Evolutionary conservation across 2,113 vertebrate genomes (phyloP).

Genomic region (Lota lota): DNA sequence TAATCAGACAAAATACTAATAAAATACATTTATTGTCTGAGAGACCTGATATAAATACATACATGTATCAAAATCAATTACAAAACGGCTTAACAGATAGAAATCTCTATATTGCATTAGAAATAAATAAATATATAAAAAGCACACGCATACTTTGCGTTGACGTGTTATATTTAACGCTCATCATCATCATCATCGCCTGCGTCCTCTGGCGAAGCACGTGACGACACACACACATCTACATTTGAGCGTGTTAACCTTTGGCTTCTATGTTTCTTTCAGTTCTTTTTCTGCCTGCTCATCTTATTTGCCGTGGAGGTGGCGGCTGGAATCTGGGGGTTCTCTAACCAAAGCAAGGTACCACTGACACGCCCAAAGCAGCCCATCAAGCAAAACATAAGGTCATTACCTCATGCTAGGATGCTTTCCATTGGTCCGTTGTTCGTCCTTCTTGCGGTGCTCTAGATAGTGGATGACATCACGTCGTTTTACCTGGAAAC

Average conservation of each 20-base stretch:
- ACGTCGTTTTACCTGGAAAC: constrained; percentile 80
- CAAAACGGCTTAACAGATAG: too few relatives aligned
- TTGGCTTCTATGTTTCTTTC: constrained; percentile 23
- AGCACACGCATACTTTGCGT: not conserved
- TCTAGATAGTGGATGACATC: constrained; percentile 82
- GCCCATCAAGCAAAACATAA: not conserved
- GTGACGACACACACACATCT: constrained; percentile 4
- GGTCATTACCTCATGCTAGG: too few relatives aligned
- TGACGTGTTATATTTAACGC: not conserved
- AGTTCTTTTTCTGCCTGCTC: constrained; percentile 95
- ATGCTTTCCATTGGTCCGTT: too few relatives aligned
- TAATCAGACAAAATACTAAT: too few relatives aligned
- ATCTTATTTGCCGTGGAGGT: constrained; percentile 93
- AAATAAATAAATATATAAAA: not conserved
- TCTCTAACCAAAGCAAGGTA: constrained; percentile 90
- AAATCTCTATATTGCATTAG: too few relatives aligned
- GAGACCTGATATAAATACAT: constrained; percentile 1
- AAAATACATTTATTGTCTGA: too few relatives aligned
- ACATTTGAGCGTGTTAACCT: constrained; percentile 2
- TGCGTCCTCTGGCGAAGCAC: constrained; percentile 35
- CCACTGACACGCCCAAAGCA: not conserved
- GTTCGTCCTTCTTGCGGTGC: constrained; percentile 12
- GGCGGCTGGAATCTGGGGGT: constrained; percentile 94
- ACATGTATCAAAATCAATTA: not conserved
- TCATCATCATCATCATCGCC: constrained; percentile 34